Evolutionary conservation across 2,888 invertebrate species (phyloP).

Genomic region (Drosophila setosimentum): DNA sequence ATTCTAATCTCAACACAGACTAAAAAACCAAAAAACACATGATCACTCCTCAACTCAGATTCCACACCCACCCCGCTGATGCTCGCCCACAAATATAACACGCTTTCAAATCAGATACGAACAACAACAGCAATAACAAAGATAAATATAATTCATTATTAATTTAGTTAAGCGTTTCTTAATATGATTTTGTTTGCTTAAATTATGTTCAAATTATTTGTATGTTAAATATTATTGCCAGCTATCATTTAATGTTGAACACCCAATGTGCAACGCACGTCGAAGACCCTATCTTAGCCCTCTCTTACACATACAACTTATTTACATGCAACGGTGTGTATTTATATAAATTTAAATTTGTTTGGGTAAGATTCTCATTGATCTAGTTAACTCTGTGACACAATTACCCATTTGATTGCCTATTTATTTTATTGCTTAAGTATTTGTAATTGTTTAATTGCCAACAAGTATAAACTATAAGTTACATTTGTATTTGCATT

Average conservation of each 20-base stretch:
- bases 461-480: conserved; percentile 16
- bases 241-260: background rate
- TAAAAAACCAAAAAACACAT: conserved; percentile 11
- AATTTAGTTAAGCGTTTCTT: conserved; percentile 16
- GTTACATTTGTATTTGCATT: conserved; percentile 53
- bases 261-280: background rate
- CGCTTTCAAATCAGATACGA: background rate
- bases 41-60: background rate
- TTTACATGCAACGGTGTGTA: background rate
- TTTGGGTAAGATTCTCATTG: conserved; percentile 16
- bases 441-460: conserved; percentile 16
- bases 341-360: background rate
- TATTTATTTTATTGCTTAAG: conserved; percentile 46
- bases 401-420: conserved; percentile 19
- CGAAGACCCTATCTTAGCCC: background rate
- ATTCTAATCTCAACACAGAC: conserved; percentile 11
- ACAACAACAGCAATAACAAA: background rate
- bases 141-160: background rate
- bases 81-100: conserved; percentile 6
- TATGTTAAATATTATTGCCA: conserved; percentile 7
- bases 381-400: conserved; percentile 13
- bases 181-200: conserved; percentile 6
- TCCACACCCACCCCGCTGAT: background rate
- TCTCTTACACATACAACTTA: background rate
- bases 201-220: conserved; percentile 3